These are phyloP conservation scores for Hofmannophila pseudospretella DNA, from an alignment of 2,888 invertebrate genomes.

Conservation along the genomic window DNA sequence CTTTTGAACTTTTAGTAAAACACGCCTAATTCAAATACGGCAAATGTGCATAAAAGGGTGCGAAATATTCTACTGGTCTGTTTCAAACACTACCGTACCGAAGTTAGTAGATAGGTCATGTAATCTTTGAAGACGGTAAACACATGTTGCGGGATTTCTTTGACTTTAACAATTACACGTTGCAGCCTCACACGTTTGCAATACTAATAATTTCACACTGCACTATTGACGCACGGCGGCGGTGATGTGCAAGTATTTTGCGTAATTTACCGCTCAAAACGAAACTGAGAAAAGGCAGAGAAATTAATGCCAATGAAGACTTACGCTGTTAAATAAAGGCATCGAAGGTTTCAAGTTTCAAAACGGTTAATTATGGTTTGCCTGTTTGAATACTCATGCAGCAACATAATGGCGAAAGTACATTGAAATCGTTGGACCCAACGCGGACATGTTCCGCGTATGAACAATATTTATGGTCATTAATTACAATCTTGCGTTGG, in stretches of 20 bases:
- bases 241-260: slow-evolving; percentile 10
- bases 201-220: slow-evolving; percentile 10
- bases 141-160: neutral
- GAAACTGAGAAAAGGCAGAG: slow-evolving; percentile 2
- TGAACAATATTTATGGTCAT: slow-evolving; percentile 48
- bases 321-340: too few relatives aligned
- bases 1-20: too few relatives aligned
- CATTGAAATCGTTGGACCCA: slow-evolving; percentile 24
- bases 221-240: slow-evolving; percentile 3
- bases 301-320: neutral
- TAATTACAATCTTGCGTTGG: slow-evolving; percentile 43
- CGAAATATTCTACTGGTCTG: slow-evolving; percentile 11
- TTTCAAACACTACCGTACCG: slow-evolving; percentile 23
- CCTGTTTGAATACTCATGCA: slow-evolving; percentile 26
- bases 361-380: slow-evolving; percentile 4
- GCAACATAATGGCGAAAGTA: slow-evolving; percentile 41
- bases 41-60: too few relatives aligned
- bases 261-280: slow-evolving; percentile 12
- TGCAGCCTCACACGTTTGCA: slow-evolving; percentile 9
- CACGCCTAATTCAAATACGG: too few relatives aligned
- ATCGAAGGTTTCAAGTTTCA: too few relatives aligned
- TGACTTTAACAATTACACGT: slow-evolving; percentile 7
- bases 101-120: slow-evolving; percentile 29
- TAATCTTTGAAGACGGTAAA: slow-evolving; percentile 1
- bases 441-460: slow-evolving; percentile 33